Conservation (phyloP, 2,888 invertebrate genomes). For the Drosophila emarginata region DNA sequence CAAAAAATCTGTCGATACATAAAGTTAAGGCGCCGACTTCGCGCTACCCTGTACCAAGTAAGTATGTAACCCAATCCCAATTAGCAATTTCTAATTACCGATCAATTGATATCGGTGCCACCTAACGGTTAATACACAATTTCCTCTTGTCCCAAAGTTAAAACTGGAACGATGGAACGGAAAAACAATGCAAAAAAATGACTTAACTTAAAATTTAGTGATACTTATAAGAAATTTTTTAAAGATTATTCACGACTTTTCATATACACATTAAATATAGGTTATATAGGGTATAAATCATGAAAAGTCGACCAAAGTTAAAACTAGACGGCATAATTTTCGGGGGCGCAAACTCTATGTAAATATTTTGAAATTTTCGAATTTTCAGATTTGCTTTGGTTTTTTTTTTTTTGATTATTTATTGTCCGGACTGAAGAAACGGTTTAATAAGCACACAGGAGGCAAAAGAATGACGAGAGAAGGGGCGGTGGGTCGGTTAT, state of each 20-base stretch:
- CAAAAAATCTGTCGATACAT: constrained; percentile 29
- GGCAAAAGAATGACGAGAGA: not conserved
- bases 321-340: constrained; percentile 60
- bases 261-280: not conserved
- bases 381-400: not conserved
- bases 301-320: constrained; percentile 27
- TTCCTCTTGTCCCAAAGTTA: no score
- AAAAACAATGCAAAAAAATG: no score
- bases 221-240: no score
- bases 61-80: not conserved
- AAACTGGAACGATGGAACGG: no score
- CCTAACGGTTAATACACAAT: no score
- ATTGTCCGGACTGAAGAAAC: constrained; percentile 53
- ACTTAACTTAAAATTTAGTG: no score
- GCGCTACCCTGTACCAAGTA: constrained; percentile 1
- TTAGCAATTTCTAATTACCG: no score
- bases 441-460: constrained; percentile 42
- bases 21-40: not conserved
- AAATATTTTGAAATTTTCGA: constrained; percentile 69
- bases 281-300: not conserved
- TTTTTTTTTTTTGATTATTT: constrained; percentile 65
- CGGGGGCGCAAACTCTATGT: constrained; percentile 52
- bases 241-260: no score
- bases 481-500: not conserved
- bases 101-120: no score